Base-by-base conservation (phyloP, 2,888 invertebrate genomes). In the Mythimna pallens region DNA sequence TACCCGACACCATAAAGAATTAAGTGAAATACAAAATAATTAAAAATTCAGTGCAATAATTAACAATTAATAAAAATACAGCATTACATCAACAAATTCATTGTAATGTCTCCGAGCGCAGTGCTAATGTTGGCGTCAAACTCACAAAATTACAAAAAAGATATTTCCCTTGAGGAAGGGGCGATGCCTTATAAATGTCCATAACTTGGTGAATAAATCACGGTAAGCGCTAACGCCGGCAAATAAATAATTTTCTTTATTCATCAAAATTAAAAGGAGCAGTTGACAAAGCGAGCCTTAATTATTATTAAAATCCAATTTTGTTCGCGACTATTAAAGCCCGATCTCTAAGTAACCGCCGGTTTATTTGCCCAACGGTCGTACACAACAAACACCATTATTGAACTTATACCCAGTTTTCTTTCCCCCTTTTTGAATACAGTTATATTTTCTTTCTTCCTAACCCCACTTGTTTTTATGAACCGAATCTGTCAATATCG, bases 231-330 rank as follows among this genome's bases (percentile, higher is more conserved):
- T 90, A 93, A 93, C 93, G 92, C 92, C 90, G 93, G 92, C 93
- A 94, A 94, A 95, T 95, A 95, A 95, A 95, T 95, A 94, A 95
- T 95, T 94, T 95, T 93, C 95, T 95, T 94, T 95, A 95, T 95
- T 95, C 95, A 94, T 96, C 95, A 95, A 95, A 95, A 95, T 95
- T 95, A 95, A 94, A 94, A 94, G 92, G 93, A 93, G 89, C 94
- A 93, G 94, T 94, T 95, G 95, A 95, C 95, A 95, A 96, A 96
- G 94, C 91, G 90, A 85, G 87, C 90, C 89, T 94, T 95, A 95
- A 95, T 95, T 67, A 75, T 75, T 75, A 75, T 75, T 95, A 95
- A 95, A 94, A 93, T 92, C 91, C 89, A 92, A 92, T 94, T 92
- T 91, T 89, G 89, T 87, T 86, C 86, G 82, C 84, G 90, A 90